Percentiles rank a stretch among this genome's conserved stretches.
Evolutionary conservation across 2,888 invertebrate species (phyloP).

Genomic region (Sminthurides aquaticus): DNA sequence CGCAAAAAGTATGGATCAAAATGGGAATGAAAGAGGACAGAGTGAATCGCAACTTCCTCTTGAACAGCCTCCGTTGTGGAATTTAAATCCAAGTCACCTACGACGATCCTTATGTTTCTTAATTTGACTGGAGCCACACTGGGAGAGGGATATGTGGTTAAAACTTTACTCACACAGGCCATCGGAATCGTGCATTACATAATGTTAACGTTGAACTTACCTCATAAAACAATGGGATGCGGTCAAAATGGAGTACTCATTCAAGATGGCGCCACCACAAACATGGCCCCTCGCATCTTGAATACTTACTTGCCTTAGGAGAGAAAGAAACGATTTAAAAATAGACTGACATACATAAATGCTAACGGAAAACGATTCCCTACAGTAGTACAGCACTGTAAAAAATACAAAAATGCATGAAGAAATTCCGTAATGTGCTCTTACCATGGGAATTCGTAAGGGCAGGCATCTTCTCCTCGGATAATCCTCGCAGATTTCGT

Average conservation of each 20-base stretch:
- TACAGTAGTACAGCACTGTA: too few relatives aligned
- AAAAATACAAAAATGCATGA: too few relatives aligned
- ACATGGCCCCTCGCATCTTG: conserved; percentile 46
- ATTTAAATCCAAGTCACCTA: conserved; percentile 46
- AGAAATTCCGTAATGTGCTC: too few relatives aligned
- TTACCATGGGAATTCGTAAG: conserved; percentile 47
- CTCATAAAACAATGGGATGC: conserved; percentile 44
- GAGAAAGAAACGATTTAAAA: too few relatives aligned
- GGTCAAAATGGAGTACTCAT: conserved; percentile 45
- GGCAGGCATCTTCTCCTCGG: conserved; percentile 45
- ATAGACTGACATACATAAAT: too few relatives aligned
- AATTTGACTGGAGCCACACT: conserved; percentile 38
- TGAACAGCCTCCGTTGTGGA: conserved; percentile 32
- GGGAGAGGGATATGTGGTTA: background rate
- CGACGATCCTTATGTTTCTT: conserved; percentile 29
- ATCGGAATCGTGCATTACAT: background rate
- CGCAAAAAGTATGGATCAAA: conserved; percentile 47
- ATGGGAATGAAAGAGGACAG: conserved; percentile 47
- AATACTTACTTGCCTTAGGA: conserved; percentile 46
- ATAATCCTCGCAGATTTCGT: conserved; percentile 44
- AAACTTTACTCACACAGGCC: background rate
- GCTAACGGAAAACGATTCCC: too few relatives aligned
- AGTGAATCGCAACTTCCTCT: conserved; percentile 44
- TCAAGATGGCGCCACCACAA: conserved; percentile 47
- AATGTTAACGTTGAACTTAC: background rate